A percentile compares a stretch with the other conserved stretches of the same genome.
phyloP scores from a whole-genome alignment of 2,888 invertebrate species.

The Lasioglossum villosulum region DNA sequence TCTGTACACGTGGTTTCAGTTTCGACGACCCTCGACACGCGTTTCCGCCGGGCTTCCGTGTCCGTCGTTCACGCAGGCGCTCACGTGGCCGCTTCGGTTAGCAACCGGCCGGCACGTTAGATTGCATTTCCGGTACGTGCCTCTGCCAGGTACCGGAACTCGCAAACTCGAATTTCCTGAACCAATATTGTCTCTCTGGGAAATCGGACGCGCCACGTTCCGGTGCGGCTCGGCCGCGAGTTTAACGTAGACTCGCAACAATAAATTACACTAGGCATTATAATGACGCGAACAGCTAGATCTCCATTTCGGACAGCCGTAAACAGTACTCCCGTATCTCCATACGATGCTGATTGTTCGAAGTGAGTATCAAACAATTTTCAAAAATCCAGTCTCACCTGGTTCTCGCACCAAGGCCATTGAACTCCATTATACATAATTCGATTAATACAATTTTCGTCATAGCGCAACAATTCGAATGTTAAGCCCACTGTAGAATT shows the following conservation, averaged over 20 bases:
- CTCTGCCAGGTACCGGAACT: constrained; percentile 27
- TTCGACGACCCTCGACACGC: constrained; percentile 18
- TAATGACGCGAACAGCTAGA: neutral
- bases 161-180: constrained; percentile 36
- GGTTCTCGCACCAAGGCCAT: too few relatives aligned
- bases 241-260: neutral
- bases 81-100: constrained; percentile 22
- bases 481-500: neutral
- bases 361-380: neutral
- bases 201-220: neutral
- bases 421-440: too few relatives aligned
- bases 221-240: neutral
- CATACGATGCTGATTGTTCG: neutral
- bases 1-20: constrained; percentile 43
- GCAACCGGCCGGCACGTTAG: constrained; percentile 22
- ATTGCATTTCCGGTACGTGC: constrained; percentile 50
- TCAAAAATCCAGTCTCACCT: too few relatives aligned
- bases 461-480: too few relatives aligned
- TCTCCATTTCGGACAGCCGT: neutral
- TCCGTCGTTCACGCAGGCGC: constrained; percentile 35
- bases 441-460: too few relatives aligned
- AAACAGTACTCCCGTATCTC: neutral
- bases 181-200: constrained; percentile 12
- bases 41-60: constrained; percentile 12
- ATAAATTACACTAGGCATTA: neutral